Evolutionary conservation across 2,888 invertebrate genomes (phyloP).

Genomic region (Luperina testacea): DNA sequence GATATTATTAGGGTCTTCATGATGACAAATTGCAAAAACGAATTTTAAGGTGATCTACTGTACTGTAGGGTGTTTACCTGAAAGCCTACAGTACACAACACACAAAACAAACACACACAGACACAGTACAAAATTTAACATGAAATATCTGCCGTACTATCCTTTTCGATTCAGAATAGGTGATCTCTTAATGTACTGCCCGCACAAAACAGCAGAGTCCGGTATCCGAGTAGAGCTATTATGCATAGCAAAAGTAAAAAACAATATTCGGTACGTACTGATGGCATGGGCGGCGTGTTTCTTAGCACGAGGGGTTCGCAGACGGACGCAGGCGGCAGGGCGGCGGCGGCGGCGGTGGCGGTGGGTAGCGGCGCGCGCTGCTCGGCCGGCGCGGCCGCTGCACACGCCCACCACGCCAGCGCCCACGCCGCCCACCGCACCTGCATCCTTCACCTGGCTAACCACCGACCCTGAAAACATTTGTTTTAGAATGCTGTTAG

Average conservation of each 20-base stretch:
- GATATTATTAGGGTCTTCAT: background rate
- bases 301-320: slow-evolving; percentile 80
- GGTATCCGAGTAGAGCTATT: too few species aligned
- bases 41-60: background rate
- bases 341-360: slow-evolving; percentile 65
- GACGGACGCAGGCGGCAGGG: slow-evolving; percentile 60
- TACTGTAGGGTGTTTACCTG: background rate
- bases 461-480: slow-evolving; percentile 63
- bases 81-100: too few species aligned
- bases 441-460: slow-evolving; percentile 78
- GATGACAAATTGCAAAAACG: background rate
- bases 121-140: background rate
- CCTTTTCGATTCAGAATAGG: background rate
- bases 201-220: background rate
- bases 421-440: slow-evolving; percentile 80
- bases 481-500: background rate
- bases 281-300: slow-evolving; percentile 79
- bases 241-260: background rate
- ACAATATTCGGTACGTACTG: slow-evolving; percentile 66
- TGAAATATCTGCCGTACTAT: background rate
- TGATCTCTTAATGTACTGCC: background rate
- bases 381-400: slow-evolving; percentile 82
- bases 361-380: slow-evolving; percentile 72
- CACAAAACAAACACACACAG: too few species aligned
- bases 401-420: slow-evolving; percentile 86